Conservation (phyloP, 2,113 vertebrate species). For the Cyanistes caeruleus region DNA sequence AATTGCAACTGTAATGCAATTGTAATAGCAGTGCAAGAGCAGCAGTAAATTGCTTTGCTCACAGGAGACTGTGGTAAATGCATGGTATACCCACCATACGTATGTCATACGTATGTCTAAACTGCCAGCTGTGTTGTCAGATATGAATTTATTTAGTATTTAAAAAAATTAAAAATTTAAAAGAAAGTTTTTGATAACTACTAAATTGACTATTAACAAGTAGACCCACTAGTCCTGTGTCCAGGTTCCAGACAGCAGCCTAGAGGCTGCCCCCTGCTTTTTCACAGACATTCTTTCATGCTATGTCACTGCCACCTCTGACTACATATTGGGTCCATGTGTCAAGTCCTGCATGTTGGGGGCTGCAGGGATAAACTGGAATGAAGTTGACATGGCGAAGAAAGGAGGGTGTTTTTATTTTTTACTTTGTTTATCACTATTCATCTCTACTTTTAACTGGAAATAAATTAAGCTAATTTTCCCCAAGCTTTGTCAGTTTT, state of each 20-base stretch:
- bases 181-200: not conserved
- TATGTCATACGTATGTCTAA: too few species aligned
- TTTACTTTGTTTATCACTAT: not conserved
- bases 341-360: not conserved
- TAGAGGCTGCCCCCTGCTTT: not conserved
- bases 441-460: not conserved
- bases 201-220: rapidly evolving
- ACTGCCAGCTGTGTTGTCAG: not conserved
- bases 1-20: not conserved
- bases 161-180: not conserved
- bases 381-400: not conserved
- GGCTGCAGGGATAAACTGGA: not conserved
- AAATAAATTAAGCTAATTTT: not conserved
- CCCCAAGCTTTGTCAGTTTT: not conserved
- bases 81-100: not conserved
- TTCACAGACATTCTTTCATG: not conserved
- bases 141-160: not conserved
- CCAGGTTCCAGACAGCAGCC: not conserved
- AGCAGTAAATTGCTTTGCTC: not conserved
- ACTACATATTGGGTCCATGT: not conserved
- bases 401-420: not conserved
- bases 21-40: not conserved
- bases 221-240: not conserved
- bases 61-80: not conserved
- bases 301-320: not conserved